A percentile compares a stretch with the other conserved stretches of the same genome.
Evolutionary conservation across 2,888 invertebrate species (phyloP).

Genomic region (Leptinotarsa rubiginosa): DNA sequence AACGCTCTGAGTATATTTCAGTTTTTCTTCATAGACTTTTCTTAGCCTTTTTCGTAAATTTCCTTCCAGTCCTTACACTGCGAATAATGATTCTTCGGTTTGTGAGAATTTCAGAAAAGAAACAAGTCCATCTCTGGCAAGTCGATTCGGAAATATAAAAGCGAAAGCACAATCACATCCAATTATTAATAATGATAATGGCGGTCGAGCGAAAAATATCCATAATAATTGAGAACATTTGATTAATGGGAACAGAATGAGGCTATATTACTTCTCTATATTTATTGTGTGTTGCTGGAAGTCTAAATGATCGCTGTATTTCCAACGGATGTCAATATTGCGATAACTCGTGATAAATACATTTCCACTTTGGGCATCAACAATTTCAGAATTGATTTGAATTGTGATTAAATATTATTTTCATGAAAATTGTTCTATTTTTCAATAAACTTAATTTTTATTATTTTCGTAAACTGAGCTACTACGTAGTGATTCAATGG

Average conservation of each 20-base stretch:
- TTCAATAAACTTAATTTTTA: too few species aligned
- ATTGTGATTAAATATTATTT: not conserved
- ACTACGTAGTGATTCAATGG: too few species aligned
- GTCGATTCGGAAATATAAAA: not conserved
- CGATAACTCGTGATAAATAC: too few species aligned
- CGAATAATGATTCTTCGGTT: too few species aligned
- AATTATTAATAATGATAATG: slow-evolving; percentile 16
- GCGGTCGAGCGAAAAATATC: slow-evolving; percentile 17
- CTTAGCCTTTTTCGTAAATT: too few species aligned
- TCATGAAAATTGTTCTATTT: too few species aligned
- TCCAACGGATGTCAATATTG: not conserved
- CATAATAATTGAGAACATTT: slow-evolving; percentile 1
- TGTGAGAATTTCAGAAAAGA: too few species aligned
- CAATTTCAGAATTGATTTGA: not conserved
- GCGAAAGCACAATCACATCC: slow-evolving; percentile 17
- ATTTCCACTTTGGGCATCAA: not conserved
- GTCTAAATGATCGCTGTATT: not conserved
- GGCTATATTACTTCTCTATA: not conserved
- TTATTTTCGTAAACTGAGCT: too few species aligned
- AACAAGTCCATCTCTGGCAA: not conserved
- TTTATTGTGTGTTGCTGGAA: not conserved
- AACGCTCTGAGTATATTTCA: too few species aligned
- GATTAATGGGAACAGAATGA: slow-evolving; percentile 16
- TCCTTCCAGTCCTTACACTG: too few species aligned
- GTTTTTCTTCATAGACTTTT: too few species aligned